A percentile compares a stretch with the other conserved stretches of the same genome.
phyloP scores from a whole-genome alignment of 1,140 invertebrate genomes.

The Diuraphis noxia region DNA sequence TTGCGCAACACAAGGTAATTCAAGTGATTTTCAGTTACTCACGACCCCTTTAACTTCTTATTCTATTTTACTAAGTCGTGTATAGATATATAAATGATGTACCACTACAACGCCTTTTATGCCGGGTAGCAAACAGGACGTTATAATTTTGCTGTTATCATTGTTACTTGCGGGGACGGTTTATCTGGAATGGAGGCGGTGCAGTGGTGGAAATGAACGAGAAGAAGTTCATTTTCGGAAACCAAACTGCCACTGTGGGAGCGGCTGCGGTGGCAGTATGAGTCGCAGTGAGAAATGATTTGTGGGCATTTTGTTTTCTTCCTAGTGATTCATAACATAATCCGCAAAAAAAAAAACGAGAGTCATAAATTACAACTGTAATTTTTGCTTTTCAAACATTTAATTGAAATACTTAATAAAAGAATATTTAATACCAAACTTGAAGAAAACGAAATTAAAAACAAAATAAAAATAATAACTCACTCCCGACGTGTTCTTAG shows the following conservation, averaged over 20 bases:
- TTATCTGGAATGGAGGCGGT: not conserved
- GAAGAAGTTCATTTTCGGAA: not conserved
- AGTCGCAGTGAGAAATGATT: constrained; percentile 6
- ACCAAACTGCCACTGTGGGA: not conserved
- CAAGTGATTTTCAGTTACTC: not conserved
- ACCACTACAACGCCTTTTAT: not conserved
- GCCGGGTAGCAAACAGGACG: not conserved
- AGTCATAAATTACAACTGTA: constrained; percentile 23
- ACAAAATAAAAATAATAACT: constrained; percentile 4
- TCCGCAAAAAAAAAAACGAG: not conserved
- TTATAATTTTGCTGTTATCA: not conserved
- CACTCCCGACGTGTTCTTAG: constrained; percentile 2
- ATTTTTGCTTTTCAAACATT: constrained; percentile 38
- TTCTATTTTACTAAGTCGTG: not conserved
- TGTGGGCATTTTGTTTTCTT: constrained; percentile 34
- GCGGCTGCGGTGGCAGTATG: not conserved
- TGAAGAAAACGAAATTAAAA: constrained; percentile 4
- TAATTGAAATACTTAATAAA: constrained; percentile 38
- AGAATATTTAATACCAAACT: constrained; percentile 29
- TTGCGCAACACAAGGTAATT: not conserved
- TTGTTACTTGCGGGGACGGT: not conserved
- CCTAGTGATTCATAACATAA: not conserved
- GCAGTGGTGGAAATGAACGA: not conserved
- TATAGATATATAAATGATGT: not conserved
- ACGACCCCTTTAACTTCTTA: not conserved